Evolutionary conservation across 2,113 vertebrate genomes (phyloP), one percentile per base, ranked within the genome.

Genomic region (Sceloporus undulatus): DNA sequence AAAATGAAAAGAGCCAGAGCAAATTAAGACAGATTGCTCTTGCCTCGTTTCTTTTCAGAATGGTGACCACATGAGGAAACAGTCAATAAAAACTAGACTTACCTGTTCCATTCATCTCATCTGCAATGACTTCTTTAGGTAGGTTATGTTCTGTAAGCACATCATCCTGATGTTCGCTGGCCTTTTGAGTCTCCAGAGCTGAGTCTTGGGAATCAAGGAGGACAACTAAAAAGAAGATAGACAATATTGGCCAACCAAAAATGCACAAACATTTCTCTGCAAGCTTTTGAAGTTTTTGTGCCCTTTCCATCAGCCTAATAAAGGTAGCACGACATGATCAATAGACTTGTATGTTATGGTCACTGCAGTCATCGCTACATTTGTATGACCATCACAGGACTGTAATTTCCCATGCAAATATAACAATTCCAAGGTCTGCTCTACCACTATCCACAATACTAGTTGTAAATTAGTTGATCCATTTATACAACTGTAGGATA

Each of bases 201-300:
- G 98, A 98, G n/a, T 98, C 98, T 94, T 98, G 94, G 27, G 98
- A 98, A 90, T 98, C 98, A 89, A 98, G 95, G 0, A 98, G 93
- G 42, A 97, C 96, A 62, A 98, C 98, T 98, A 80, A 54, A 85
- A 87, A 88, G 0, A 84, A 85, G 73, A 38, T 38, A 56, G 42
- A 79, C 70, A 78, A 14, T 3, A 90, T 34, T 81, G 25, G 80
- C 13, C 18, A 62, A 62, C 59, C 13, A 62, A 62, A 62, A 62
- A 62, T 3, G 11, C 11, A 62, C 59, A 62, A 62, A 3, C 18
- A 62, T 62, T 18, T 62, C 13, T 14, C 4, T 62, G 13, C 13
- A 62, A 62, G 59, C 59, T 62, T 62, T 18, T 18, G 59, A 62
- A 16, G 59, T 62, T 16, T 10, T 16, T 62, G 11, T 62, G 59